Evolutionary conservation across 2,888 invertebrate species (phyloP).

Genomic region (Phaonia tiefii): DNA sequence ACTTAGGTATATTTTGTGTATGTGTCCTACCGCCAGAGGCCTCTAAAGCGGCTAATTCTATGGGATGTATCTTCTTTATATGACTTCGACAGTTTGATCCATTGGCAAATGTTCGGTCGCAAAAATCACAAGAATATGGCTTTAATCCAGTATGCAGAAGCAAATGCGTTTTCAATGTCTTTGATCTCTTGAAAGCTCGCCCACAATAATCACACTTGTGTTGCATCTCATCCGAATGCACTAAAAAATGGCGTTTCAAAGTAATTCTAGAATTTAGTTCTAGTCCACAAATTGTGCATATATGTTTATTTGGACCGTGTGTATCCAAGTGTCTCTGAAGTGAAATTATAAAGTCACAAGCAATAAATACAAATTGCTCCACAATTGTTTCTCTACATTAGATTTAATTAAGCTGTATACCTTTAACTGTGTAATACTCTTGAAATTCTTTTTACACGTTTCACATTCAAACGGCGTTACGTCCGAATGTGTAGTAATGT

Average conservation of each 20-base stretch:
- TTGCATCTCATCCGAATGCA: constrained; percentile 78
- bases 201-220: constrained; percentile 79
- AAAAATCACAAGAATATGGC: constrained; percentile 80
- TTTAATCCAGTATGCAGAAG: constrained; percentile 79
- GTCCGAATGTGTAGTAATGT: constrained; percentile 81
- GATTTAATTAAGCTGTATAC: constrained; percentile 48
- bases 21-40: constrained; percentile 77
- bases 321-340: constrained; percentile 76
- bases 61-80: constrained; percentile 80
- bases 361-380: too few species aligned
- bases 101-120: constrained; percentile 80
- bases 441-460: constrained; percentile 79
- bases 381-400: too few species aligned
- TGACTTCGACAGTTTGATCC: constrained; percentile 80
- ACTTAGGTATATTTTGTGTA: constrained; percentile 79
- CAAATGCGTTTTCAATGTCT: constrained; percentile 79
- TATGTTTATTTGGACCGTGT: constrained; percentile 77
- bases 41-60: constrained; percentile 79
- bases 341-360: too few species aligned
- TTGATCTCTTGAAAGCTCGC: constrained; percentile 79
- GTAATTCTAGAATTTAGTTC: constrained; percentile 77
- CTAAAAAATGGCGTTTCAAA: constrained; percentile 76
- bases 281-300: constrained; percentile 77
- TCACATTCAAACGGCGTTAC: constrained; percentile 81
- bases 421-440: constrained; percentile 76